These are phyloP conservation scores for Eurystomus glaucurus DNA, from an alignment of 2,797 vertebrate genomes.

Conservation along the genomic window DNA sequence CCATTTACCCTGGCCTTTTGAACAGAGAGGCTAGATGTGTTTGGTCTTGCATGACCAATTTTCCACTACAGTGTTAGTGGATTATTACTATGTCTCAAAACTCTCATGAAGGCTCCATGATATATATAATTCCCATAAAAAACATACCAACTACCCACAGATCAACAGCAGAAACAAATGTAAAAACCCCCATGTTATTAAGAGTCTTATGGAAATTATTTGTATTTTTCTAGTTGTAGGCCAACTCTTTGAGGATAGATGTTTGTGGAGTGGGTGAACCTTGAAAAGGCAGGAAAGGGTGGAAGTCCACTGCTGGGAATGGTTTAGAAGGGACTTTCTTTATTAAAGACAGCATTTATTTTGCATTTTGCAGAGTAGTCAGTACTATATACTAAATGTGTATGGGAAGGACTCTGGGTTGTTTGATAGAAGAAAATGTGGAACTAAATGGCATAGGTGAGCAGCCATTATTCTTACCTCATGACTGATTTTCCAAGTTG, in stretches of 20 bases:
- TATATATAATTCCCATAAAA: background rate
- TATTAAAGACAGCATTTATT: background rate
- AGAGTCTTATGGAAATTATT: background rate
- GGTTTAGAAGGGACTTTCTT: background rate
- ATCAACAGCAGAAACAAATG: background rate
- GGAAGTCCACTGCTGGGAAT: background rate
- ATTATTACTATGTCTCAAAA: background rate
- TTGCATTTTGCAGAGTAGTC: background rate
- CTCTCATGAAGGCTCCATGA: background rate
- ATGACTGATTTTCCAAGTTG: background rate
- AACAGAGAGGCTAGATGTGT: background rate
- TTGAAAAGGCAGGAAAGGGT: background rate
- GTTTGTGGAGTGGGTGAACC: background rate
- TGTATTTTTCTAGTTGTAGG: background rate
- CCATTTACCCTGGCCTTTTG: background rate
- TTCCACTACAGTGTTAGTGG: background rate
- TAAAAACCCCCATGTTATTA: background rate
- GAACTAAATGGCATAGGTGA: background rate
- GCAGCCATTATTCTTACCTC: background rate
- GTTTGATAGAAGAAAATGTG: background rate
- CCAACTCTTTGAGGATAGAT: background rate
- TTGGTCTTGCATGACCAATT: background rate
- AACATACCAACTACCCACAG: background rate
- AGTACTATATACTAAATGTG: rapidly evolving
- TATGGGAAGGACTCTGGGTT: rapidly evolving